Conservation (phyloP, 2,113 vertebrate species). For the Myocastor coypus region DNA sequence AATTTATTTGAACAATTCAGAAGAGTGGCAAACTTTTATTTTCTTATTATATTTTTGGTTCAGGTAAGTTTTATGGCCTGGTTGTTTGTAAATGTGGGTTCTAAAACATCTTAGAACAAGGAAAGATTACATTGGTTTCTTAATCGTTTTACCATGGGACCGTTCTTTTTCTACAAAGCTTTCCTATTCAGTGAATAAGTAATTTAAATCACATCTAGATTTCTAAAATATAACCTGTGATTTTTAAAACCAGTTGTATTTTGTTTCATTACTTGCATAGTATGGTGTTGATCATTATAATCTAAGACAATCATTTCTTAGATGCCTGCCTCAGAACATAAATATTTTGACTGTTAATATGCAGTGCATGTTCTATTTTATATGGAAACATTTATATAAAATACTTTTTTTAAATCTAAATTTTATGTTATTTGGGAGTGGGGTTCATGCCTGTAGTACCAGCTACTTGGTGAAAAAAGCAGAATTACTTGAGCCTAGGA, state of each 20-base stretch:
- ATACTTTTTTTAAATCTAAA: not conserved
- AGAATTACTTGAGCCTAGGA: not conserved
- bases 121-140: conserved; percentile 49
- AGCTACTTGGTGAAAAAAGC: not conserved
- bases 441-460: not conserved
- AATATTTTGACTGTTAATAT: conserved; percentile 44
- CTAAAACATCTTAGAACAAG: conserved; percentile 46
- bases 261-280: conserved; percentile 10
- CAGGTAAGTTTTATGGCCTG: conserved; percentile 92
- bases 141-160: not conserved
- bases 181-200: conserved; percentile 3
- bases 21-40: conserved; percentile 99
- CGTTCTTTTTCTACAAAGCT: not conserved
- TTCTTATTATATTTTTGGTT: conserved; percentile 99
- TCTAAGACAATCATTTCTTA: conserved; percentile 36
- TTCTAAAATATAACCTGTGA: conserved; percentile 51
- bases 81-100: conserved; percentile 39
- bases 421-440: not conserved
- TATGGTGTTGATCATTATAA: not conserved
- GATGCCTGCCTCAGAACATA: conserved; percentile 15
- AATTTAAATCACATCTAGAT: not conserved
- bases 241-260: conserved; percentile 42
- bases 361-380: not conserved
- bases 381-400: not conserved
- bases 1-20: conserved; percentile 99